Evolutionary conservation across 2,888 invertebrate genomes (phyloP), one percentile per base, ranked within the genome.

Genomic region (Nymphalis polychloros): DNA sequence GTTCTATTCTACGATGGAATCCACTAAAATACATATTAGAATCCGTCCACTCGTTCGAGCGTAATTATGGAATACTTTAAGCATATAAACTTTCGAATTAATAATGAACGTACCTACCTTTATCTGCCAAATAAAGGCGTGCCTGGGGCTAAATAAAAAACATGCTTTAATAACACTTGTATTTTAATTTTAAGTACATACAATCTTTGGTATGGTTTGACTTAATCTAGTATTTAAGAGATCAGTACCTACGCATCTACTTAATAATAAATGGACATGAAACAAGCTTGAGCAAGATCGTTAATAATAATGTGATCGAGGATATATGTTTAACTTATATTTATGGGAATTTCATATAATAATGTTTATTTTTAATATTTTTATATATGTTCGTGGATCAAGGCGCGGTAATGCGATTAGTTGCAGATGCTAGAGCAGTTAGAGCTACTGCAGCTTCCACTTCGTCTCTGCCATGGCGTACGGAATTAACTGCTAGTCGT

Each of bases 401-500:
- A 13, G 82, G 86, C 27, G 88, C 84, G 35, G 84, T 81, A n/a
- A 89, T 75, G 31, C 89, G 84, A 66, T 78, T 84, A 7, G 86
- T 79, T 7, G 89, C 88, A 35, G 93, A 88, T 2, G 96, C 95
- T 71, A 96, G 85, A 64, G 94, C 94, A 1, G 96, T 96, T 8
- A 96, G 87, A 0, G 96, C 96, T 72, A 96, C 95, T 0, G 96
- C 96, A 0, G 96, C 96, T 80, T 96, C 96, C 27, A 96, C 91
- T 81, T 96, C 96, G 79, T 96, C 96, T 76, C 94, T 93, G 64
- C 95, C 95, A 81, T 96, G 95, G 64, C 85, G 82, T 55, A 77
- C 64, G 1, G 84, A 80, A 52, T 84, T 87, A 68, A 88, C 66
- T 59, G 88, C 72, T 73, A 85, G 71, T 46, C 81, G 75, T 16